Evolutionary conservation across 2,113 vertebrate species (phyloP).

Genomic region (Gobius niger): DNA sequence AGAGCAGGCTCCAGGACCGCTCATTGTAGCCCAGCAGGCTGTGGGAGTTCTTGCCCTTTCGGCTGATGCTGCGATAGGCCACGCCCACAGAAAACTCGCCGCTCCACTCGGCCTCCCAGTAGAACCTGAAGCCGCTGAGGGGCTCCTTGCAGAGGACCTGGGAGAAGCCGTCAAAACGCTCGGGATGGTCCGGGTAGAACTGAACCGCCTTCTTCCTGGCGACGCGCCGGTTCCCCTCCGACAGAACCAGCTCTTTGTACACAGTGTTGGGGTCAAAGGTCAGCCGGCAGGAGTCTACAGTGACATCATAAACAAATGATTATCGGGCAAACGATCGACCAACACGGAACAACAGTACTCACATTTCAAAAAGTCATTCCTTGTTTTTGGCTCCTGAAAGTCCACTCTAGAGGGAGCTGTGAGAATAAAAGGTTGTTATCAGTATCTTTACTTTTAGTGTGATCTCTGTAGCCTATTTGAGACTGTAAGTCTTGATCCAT

Average conservation of each 20-base stretch:
- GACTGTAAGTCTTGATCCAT: too few species aligned
- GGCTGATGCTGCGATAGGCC: conserved; percentile 80
- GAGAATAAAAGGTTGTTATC: not conserved
- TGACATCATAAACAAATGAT: not conserved
- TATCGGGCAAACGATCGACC: too few species aligned
- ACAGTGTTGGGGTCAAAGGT: conserved; percentile 77
- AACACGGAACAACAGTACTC: conserved; percentile 35
- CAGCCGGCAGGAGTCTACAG: conserved; percentile 69
- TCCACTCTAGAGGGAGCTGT: conserved; percentile 63
- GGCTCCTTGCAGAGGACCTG: conserved; percentile 86
- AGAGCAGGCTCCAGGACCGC: conserved; percentile 89
- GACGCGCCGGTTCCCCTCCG: conserved; percentile 70
- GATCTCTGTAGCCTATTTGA: not conserved
- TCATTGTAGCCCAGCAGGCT: conserved; percentile 87
- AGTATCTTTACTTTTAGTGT: not conserved
- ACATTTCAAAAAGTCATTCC: conserved; percentile 78
- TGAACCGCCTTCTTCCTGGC: conserved; percentile 57
- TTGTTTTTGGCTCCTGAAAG: conserved; percentile 72
- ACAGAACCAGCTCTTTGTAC: conserved; percentile 76
- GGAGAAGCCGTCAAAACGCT: conserved; percentile 84
- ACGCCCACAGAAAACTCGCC: conserved; percentile 85
- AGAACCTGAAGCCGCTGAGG: conserved; percentile 78
- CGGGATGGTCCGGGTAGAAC: conserved; percentile 72
- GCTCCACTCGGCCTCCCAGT: conserved; percentile 87
- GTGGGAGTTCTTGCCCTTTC: conserved; percentile 76